Evolutionary conservation across 1,140 invertebrate genomes (phyloP), one percentile per base, ranked within the genome.

Genomic region (Trichoplusia ni): DNA sequence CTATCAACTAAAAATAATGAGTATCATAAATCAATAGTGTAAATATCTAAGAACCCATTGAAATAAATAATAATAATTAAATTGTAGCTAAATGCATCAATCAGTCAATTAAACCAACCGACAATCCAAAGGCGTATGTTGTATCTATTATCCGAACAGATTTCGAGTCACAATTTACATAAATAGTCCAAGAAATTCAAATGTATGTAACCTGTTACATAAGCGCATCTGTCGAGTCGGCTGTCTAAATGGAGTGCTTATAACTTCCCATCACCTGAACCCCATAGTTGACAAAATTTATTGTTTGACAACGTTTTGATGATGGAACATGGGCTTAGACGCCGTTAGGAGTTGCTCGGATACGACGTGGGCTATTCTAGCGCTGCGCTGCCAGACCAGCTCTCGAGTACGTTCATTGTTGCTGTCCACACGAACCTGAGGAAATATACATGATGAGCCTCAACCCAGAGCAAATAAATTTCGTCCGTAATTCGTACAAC

Each of bases 371-470:
- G 96, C 95, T 56, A 97, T 96, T 75, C 95, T 93, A 0, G 95
- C 93, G 49, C 95, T 96, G 69, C 94, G 92, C 69, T 93, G 94
- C 95, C 96, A 96, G 7, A 96, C 94, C 65, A 95, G 94, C 83
- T 96, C 95, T 44, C 95, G 92, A 2, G 95, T 96, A 75, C 95
- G 93, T 81, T 96, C 95, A 70, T 96, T 95, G 77, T 96, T 95
- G 86, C 95, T 96, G 67, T 96, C 95, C 9, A 97, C 95, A 67
- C 95, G 92, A 11, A 97, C 95, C 95, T 96, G 83, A 2, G 13
- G 37, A 29, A 16, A 13, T n/a, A n/a, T n/a, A n/a, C n/a, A n/a
- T n/a, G n/a, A n/a, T n/a, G n/a, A n/a, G n/a, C n/a, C n/a, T n/a
- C n/a, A n/a, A n/a, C n/a, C n/a, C n/a, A n/a, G n/a, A n/a, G n/a